Conservation (phyloP, 1,140 invertebrate species). For the fruit fly (Drosophila melanogaster) region Release_6_plus_ISO1_MT NC_004354.4:18968501-18969000, state of each 20-base stretch:
- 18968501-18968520: neutral
- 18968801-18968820: constrained; percentile 49
- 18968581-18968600: constrained; percentile 18
- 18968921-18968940: constrained; percentile 42
- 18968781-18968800: constrained; percentile 1
- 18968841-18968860: constrained; percentile 60
- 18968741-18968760: constrained; percentile 45
- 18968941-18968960: constrained; percentile 9
- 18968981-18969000: neutral
- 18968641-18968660: constrained; percentile 57
- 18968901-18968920: constrained; percentile 40
- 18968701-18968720: too few relatives aligned
- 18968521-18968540: neutral
- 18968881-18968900: constrained; percentile 33
- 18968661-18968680: constrained; percentile 53
- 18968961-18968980: neutral
- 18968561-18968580: constrained; percentile 31
- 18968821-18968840: constrained; percentile 49
- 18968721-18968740: neutral
- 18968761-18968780: constrained; percentile 1
- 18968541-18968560: constrained; percentile 37
- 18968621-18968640: constrained; percentile 45
- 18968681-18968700: neutral
- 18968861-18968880: constrained; percentile 48
- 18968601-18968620: constrained; percentile 18